Evolutionary conservation across 1,140 invertebrate species (phyloP).

Genomic region (Rhynchophorus ferrugineus): DNA sequence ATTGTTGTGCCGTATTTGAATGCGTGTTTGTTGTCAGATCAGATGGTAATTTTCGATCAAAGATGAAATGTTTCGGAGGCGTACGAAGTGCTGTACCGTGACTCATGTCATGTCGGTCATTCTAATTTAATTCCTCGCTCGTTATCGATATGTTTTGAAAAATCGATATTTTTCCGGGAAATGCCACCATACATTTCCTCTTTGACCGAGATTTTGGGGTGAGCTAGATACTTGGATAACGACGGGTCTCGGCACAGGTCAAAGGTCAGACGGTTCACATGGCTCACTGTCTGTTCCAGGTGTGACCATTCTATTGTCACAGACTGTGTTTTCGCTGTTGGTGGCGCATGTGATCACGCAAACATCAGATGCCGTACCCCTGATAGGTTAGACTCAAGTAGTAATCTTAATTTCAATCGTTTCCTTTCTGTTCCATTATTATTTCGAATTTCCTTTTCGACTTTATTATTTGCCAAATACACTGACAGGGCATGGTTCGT

Average conservation of each 20-base stretch:
- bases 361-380: constrained; percentile 93
- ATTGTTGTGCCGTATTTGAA: constrained; percentile 15
- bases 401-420: constrained; percentile 3
- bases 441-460: too few relatives aligned
- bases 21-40: too few relatives aligned
- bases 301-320: constrained; percentile 97
- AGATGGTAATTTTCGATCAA: too few relatives aligned
- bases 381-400: constrained; percentile 73
- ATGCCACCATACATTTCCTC: constrained; percentile 40
- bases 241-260: constrained; percentile 38
- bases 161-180: too few relatives aligned
- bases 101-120: too few relatives aligned
- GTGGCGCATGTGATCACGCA: constrained; percentile 94
- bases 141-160: too few relatives aligned
- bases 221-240: constrained; percentile 43
- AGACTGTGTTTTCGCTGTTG: constrained; percentile 98
- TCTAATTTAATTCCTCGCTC: too few relatives aligned
- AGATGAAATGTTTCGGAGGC: constrained; percentile 38
- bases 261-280: constrained; percentile 38
- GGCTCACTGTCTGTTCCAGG: constrained; percentile 68
- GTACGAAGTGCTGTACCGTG: constrained; percentile 26
- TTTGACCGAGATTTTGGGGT: constrained; percentile 33
- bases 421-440: too few relatives aligned
- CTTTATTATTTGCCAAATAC: constrained; percentile 32
- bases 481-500: constrained; percentile 27